A percentile compares a stretch with the other conserved stretches of the same genome.
These are phyloP conservation scores for Lycaon pictus DNA, from an alignment of 2,113 vertebrate genomes.

Conservation along the genomic window DNA sequence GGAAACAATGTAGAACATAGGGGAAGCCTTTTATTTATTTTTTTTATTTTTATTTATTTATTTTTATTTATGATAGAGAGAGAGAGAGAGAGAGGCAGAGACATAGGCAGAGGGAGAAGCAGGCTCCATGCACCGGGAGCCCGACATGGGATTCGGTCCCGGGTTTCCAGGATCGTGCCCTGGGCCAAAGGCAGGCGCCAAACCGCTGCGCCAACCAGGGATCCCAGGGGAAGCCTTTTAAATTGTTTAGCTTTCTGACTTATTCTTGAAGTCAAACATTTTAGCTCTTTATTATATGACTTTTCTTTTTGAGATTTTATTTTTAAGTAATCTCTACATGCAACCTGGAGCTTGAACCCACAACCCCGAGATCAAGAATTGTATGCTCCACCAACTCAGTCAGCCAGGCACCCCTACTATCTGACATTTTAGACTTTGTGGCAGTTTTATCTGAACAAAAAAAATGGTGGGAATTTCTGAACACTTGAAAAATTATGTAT, in stretches of 20 bases:
- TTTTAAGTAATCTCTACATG: background rate
- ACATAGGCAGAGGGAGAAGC: too few relatives aligned
- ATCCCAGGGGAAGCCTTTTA: background rate
- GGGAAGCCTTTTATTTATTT: background rate
- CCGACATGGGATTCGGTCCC: too few relatives aligned
- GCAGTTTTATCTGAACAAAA: conserved; percentile 21
- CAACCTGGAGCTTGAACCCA: background rate
- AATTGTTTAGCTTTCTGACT: conserved; percentile 57
- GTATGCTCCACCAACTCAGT: background rate
- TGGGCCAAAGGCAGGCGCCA: too few relatives aligned
- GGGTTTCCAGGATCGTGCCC: too few relatives aligned
- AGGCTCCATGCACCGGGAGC: too few relatives aligned
- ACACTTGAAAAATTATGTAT: conserved; percentile 47
- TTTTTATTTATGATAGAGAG: too few relatives aligned
- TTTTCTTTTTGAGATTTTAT: background rate
- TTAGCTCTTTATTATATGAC: conserved; percentile 5
- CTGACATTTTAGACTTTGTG: background rate
- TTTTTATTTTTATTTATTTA: too few relatives aligned
- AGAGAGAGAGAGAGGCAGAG: too few relatives aligned
- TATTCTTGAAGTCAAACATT: conserved; percentile 26
- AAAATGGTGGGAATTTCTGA: background rate
- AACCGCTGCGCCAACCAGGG: too few relatives aligned
- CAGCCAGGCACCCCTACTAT: background rate
- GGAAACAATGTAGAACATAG: background rate
- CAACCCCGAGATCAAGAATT: background rate